phyloP scores from a whole-genome alignment of 2,888 invertebrate species.

The Tridacna crocea region DNA sequence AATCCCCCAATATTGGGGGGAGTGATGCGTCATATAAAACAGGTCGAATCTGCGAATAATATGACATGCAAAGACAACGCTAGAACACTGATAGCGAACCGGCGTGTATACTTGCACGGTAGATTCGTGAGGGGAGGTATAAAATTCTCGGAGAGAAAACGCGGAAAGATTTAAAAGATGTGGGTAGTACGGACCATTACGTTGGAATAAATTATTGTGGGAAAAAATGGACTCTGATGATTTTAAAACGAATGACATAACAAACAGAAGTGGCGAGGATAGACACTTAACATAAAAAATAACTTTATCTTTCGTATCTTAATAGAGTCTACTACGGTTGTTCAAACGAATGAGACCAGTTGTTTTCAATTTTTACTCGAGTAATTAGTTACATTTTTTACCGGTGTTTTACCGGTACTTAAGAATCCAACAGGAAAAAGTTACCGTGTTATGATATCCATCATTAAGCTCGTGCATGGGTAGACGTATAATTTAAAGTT shows the following conservation, averaged over 20 bases:
- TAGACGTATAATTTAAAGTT: constrained; percentile 3
- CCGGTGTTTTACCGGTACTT: neutral
- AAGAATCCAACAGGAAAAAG: neutral
- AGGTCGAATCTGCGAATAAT: too few species aligned
- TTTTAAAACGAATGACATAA: neutral
- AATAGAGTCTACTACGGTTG: constrained; percentile 1
- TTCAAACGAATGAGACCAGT: neutral
- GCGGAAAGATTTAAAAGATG: constrained; percentile 5
- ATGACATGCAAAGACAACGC: neutral
- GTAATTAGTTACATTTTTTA: constrained; percentile 15
- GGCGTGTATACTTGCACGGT: neutral
- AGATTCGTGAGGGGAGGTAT: neutral
- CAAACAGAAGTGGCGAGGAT: neutral
- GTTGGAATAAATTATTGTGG: neutral
- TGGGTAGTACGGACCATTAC: neutral
- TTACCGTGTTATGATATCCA: neutral
- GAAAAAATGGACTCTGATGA: neutral
- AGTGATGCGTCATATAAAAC: too few species aligned
- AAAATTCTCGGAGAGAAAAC: neutral
- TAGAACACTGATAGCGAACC: neutral
- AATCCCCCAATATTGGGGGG: too few species aligned
- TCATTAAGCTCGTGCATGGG: neutral
- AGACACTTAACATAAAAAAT: constrained; percentile 2
- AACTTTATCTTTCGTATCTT: neutral
- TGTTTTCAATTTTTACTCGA: constrained; percentile 10